Evolutionary conservation across 2,113 vertebrate species (phyloP).

Genomic region (Colius striatus): DNA sequence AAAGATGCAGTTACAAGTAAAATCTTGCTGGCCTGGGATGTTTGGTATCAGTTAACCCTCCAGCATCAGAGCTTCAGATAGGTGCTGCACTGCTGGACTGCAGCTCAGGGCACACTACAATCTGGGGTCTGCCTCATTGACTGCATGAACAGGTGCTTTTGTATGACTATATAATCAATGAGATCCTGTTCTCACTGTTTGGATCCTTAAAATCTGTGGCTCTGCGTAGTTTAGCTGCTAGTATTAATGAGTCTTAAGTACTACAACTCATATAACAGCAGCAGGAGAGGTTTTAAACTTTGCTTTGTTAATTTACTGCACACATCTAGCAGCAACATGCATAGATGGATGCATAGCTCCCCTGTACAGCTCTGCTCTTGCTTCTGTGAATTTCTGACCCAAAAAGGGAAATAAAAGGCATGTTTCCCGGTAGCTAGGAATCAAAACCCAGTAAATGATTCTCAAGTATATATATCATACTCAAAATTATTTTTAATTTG

Average conservation of each 20-base stretch:
- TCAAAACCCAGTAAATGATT: neutral
- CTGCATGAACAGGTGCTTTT: neutral
- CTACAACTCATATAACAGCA: neutral
- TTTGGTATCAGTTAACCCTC: neutral
- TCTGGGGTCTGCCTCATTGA: neutral
- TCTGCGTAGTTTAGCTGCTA: neutral
- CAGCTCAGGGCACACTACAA: neutral
- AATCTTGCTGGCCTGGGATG: neutral
- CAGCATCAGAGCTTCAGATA: neutral
- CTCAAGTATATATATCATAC: neutral
- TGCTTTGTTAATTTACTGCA: neutral
- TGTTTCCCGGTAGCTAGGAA: neutral
- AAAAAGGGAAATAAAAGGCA: neutral
- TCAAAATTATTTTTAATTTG: neutral
- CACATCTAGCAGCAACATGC: neutral
- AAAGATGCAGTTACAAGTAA: neutral
- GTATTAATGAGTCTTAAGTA: neutral
- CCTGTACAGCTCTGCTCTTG: neutral
- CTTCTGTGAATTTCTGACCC: neutral
- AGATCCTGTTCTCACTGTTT: neutral
- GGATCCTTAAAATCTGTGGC: neutral
- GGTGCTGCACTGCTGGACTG: neutral
- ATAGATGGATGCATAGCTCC: accelerated
- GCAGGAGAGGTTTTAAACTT: neutral
- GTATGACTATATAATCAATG: accelerated